A percentile compares a stretch with the other conserved stretches of the same genome.
Evolutionary conservation across 2,113 vertebrate species (phyloP).

Genomic region (Aramus guarauna): DNA sequence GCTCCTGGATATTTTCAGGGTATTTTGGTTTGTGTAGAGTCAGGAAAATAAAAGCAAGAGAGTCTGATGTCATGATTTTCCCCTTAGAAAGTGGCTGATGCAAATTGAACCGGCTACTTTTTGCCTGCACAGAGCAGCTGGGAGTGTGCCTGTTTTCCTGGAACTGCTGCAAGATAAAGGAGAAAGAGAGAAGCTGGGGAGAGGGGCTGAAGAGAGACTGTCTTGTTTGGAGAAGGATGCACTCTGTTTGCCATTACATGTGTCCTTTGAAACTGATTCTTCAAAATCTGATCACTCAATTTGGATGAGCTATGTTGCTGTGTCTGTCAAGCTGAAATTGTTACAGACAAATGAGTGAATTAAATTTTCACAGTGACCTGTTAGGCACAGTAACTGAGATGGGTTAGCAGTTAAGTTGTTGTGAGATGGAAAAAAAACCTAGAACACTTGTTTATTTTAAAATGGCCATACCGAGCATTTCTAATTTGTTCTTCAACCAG

Average conservation of each 20-base stretch:
- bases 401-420: not conserved
- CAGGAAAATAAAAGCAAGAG: not conserved
- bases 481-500: constrained; percentile 61
- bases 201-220: not conserved
- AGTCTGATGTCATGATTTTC: not conserved
- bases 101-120: not conserved
- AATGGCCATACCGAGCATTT: not conserved
- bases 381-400: not conserved
- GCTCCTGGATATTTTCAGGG: not conserved
- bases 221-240: not conserved
- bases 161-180: not conserved
- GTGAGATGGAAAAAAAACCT: not conserved
- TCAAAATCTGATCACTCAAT: not conserved
- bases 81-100: not conserved
- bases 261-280: not conserved
- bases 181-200: not conserved
- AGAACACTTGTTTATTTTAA: not conserved
- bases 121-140: not conserved
- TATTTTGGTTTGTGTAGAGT: not conserved
- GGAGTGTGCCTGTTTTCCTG: not conserved
- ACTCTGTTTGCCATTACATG: not conserved
- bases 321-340: not conserved
- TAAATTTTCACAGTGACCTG: not conserved
- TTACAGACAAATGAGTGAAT: not conserved
- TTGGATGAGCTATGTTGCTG: not conserved